Conservation (phyloP, 1,140 invertebrate species). For the Drosophila mayri region DNA sequence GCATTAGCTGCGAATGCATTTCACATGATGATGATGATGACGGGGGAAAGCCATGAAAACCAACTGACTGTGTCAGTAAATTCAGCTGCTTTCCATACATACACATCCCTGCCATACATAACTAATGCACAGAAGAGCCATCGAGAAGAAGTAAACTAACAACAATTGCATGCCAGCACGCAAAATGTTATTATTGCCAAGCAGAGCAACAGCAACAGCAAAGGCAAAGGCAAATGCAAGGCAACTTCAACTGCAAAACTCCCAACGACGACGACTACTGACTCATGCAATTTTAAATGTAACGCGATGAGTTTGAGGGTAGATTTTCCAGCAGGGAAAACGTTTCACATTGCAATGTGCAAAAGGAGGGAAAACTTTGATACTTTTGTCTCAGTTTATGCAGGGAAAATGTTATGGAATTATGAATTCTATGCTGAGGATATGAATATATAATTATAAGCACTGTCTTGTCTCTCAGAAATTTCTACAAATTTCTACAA, state of each 20-base stretch:
- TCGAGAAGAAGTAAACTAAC: conserved; percentile 50
- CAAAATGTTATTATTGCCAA: conserved; percentile 71
- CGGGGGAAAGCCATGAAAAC: conserved; percentile 36
- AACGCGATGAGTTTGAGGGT: conserved; percentile 22
- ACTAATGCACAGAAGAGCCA: conserved; percentile 62
- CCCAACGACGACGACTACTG: conserved; percentile 16
- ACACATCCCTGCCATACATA: conserved; percentile 44
- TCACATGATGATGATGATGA: conserved; percentile 2
- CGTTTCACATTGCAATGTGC: conserved; percentile 3
- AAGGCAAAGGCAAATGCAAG: conserved; percentile 22
- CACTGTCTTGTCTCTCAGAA: neutral
- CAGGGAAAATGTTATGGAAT: conserved; percentile 1
- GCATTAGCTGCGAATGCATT: conserved; percentile 10
- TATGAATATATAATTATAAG: neutral
- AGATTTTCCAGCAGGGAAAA: conserved; percentile 9
- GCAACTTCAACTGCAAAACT: conserved; percentile 34
- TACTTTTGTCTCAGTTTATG: conserved; percentile 9
- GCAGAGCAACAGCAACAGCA: too few relatives aligned
- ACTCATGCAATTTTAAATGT: conserved; percentile 56
- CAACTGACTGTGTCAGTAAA: conserved; percentile 61
- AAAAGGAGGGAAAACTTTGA: conserved; percentile 18
- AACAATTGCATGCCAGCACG: conserved; percentile 73
- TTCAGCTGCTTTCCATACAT: conserved; percentile 57
- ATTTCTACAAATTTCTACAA: neutral
- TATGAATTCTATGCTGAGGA: too few relatives aligned